A percentile compares a stretch with the other conserved stretches of the same genome.
Conservation (phyloP, 2,888 invertebrate species). For the Tipula confusa region DNA sequence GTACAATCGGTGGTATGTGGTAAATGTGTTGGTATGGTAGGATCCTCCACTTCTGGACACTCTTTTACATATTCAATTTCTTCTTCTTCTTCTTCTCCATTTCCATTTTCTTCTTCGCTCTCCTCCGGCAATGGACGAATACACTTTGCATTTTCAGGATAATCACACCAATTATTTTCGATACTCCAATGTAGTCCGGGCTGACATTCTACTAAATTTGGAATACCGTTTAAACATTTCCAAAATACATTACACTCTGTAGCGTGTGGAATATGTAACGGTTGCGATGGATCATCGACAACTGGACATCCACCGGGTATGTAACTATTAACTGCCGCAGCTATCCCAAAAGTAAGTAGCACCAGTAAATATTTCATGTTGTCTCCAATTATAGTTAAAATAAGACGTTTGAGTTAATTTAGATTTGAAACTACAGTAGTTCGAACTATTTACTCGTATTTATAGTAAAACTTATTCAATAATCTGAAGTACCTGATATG, state of each 20-base stretch:
- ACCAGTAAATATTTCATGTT: too few relatives aligned
- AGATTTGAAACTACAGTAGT: too few relatives aligned
- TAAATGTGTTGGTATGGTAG: neutral
- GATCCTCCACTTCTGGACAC: neutral
- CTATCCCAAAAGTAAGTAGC: too few relatives aligned
- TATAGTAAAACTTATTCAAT: too few relatives aligned
- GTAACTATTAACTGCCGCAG: too few relatives aligned
- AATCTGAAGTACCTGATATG: too few relatives aligned
- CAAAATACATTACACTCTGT: conserved; percentile 33
- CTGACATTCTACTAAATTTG: conserved; percentile 30
- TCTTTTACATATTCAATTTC: neutral
- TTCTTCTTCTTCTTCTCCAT: neutral
- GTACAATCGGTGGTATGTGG: conserved; percentile 32
- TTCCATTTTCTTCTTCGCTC: too few relatives aligned
- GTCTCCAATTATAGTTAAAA: too few relatives aligned
- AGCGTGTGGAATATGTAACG: conserved; percentile 31
- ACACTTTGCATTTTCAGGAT: neutral
- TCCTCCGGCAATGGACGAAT: too few relatives aligned
- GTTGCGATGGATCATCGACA: neutral
- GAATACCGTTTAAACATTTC: conserved; percentile 33
- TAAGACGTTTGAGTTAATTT: too few relatives aligned
- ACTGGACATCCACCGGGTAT: neutral
- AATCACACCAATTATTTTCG: conserved; percentile 29
- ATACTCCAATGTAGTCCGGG: conserved; percentile 33
- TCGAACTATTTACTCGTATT: too few relatives aligned